Conservation (phyloP, 2,888 invertebrate genomes). For the Machimus rusticus region DNA sequence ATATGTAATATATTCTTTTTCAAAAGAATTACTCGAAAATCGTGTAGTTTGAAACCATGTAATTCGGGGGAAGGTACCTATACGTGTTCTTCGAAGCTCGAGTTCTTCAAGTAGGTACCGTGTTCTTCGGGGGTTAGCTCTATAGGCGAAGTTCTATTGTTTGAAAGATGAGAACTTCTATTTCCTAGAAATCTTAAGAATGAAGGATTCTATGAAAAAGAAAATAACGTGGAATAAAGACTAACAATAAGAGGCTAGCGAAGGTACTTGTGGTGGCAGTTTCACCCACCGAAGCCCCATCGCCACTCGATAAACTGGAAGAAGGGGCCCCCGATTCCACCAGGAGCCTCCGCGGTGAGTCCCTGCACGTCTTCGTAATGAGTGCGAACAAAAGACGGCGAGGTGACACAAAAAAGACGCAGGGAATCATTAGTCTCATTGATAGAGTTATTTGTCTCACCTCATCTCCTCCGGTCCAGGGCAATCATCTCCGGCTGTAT, state of each 20-base stretch:
- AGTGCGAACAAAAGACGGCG: slow-evolving; percentile 31
- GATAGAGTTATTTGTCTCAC: slow-evolving; percentile 48
- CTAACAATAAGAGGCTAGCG: no score
- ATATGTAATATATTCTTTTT: no score
- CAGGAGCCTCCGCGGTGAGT: neutral
- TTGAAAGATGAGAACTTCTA: neutral
- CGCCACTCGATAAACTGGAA: neutral
- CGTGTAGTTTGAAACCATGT: no score
- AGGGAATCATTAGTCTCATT: slow-evolving; percentile 47
- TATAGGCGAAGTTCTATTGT: neutral
- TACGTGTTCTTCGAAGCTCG: no score
- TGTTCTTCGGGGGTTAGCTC: no score
- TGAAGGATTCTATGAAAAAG: neutral
- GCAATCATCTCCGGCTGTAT: slow-evolving; percentile 47
- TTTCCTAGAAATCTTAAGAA: neutral
- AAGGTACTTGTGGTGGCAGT: neutral
- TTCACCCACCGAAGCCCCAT: neutral
- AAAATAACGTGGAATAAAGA: neutral
- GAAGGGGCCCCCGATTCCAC: neutral
- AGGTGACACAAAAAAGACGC: slow-evolving; percentile 32
- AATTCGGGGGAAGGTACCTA: no score
- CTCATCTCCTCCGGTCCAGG: slow-evolving; percentile 42
- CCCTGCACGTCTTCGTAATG: slow-evolving; percentile 37
- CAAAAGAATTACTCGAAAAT: no score
- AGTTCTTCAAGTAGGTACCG: no score